Conservation (phyloP, 2,888 invertebrate species). For the Pyralis farinalis region DNA sequence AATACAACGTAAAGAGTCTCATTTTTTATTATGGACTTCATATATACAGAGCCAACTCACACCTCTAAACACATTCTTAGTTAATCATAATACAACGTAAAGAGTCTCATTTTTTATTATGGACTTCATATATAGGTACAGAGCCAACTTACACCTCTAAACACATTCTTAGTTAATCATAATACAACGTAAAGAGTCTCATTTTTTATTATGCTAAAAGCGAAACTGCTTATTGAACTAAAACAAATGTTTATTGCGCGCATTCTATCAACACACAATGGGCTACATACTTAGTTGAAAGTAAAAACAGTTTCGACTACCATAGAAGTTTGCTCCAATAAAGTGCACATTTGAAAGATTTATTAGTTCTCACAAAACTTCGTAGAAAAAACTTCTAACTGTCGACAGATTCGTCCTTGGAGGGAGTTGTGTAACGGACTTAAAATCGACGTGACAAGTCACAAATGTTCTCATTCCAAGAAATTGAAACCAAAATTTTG, state of each 20-base stretch:
- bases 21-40: too few species aligned
- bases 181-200: too few species aligned
- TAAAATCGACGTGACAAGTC: conserved; percentile 48
- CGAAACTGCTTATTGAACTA: conserved; percentile 56
- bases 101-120: too few species aligned
- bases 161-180: too few species aligned
- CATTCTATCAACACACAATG: conserved; percentile 38
- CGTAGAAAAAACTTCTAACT: conserved; percentile 57
- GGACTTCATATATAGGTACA: too few species aligned
- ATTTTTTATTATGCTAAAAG: conserved; percentile 34
- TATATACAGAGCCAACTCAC: too few species aligned
- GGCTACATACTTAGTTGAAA: conserved; percentile 58
- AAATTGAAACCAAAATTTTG: conserved; percentile 76
- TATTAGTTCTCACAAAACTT: conserved; percentile 66
- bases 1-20: too few species aligned
- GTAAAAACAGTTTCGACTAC: conserved; percentile 76
- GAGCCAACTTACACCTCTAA: too few species aligned
- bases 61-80: too few species aligned
- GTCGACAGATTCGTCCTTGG: conserved; percentile 44
- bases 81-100: too few species aligned
- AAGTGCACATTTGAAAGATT: conserved; percentile 74
- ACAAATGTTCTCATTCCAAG: conserved; percentile 61
- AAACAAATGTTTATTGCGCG: conserved; percentile 35
- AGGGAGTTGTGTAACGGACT: conserved; percentile 62
- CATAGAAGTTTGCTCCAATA: conserved; percentile 69